phyloP scores from a whole-genome alignment of 2,797 vertebrate species.

The Leucoraja ocellata region DNA sequence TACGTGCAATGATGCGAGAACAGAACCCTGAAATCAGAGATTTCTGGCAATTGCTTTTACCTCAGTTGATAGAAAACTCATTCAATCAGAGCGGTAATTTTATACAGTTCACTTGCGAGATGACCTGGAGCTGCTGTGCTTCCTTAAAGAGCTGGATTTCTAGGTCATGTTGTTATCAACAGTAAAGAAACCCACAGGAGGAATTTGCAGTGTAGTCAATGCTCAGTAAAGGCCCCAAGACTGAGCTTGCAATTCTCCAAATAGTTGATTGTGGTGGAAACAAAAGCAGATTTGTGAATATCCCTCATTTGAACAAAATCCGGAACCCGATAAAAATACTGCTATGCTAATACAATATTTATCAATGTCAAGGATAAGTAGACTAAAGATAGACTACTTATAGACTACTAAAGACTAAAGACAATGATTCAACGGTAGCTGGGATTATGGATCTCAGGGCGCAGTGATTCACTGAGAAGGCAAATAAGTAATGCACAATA shows the following conservation, averaged over 20 bases:
- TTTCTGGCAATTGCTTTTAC: neutral
- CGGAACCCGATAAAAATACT: neutral
- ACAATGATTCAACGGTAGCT: neutral
- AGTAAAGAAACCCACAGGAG: neutral
- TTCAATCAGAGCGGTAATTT: neutral
- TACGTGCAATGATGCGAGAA: neutral
- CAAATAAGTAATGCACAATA: neutral
- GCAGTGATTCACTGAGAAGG: neutral
- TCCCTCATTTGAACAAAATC: slow-evolving; percentile 6
- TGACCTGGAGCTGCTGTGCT: neutral
- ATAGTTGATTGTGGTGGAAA: neutral
- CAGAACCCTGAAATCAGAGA: neutral
- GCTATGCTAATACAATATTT: neutral
- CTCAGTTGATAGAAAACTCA: neutral
- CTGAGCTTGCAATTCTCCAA: neutral
- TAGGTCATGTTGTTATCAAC: neutral
- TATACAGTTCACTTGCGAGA: neutral
- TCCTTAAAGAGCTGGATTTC: neutral
- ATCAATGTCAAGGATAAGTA: neutral
- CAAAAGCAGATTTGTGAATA: neutral
- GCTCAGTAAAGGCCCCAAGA: neutral
- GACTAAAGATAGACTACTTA: no score
- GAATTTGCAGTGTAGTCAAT: neutral
- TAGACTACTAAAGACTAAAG: no score
- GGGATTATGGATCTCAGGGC: no score